Conservation (phyloP, 2,888 invertebrate species). For the Unio pictorum region DNA sequence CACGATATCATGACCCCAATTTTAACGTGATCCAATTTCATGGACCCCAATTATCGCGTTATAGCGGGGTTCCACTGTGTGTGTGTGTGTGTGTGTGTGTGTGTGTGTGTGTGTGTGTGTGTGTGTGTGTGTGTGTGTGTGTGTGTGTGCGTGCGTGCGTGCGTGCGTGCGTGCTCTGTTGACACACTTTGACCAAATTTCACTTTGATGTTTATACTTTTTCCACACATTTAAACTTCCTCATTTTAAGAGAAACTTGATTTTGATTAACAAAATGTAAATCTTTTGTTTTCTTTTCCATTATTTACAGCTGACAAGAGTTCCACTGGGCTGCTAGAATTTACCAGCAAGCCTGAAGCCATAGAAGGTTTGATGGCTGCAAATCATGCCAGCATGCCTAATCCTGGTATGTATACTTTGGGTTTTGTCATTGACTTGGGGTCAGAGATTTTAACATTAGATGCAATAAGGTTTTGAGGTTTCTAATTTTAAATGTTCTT, state of each 20-base stretch:
- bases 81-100: too few species aligned
- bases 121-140: too few species aligned
- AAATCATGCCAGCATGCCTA: constrained; percentile 96
- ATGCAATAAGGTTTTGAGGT: background rate
- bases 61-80: too few species aligned
- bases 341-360: constrained; percentile 91
- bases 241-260: background rate
- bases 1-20: too few species aligned
- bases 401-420: constrained; percentile 83
- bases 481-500: background rate
- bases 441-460: background rate
- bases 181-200: too few species aligned
- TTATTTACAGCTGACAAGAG: constrained; percentile 74
- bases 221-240: background rate
- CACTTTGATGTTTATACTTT: too few species aligned
- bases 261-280: background rate
- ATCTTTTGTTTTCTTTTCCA: background rate
- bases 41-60: too few species aligned
- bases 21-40: too few species aligned
- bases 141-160: too few species aligned
- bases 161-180: too few species aligned
- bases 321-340: constrained; percentile 94
- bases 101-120: too few species aligned
- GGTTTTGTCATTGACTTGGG: background rate
- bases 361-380: constrained; percentile 95